Evolutionary conservation across 2,113 vertebrate genomes (phyloP).

Genomic region (Hydrochoerus hydrochaeris): DNA sequence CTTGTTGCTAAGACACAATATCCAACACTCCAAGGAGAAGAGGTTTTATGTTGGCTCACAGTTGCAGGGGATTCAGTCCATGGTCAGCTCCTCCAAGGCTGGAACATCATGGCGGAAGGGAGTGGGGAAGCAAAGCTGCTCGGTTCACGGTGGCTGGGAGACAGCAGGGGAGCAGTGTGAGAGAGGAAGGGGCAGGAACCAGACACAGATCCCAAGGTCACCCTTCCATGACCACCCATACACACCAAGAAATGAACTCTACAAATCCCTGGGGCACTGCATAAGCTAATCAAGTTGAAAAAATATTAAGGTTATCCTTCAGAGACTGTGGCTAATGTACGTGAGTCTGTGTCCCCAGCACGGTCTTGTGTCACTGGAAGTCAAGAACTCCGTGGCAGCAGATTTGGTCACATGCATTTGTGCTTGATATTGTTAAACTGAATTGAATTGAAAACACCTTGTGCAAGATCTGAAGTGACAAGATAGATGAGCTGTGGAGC

Average conservation of each 20-base stretch:
- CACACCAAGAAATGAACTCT: neutral
- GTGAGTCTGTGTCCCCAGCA: accelerated
- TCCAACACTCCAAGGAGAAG: neutral
- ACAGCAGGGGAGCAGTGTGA: neutral
- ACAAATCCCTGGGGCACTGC: neutral
- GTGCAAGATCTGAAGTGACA: neutral
- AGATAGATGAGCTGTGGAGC: neutral
- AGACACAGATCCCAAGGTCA: neutral
- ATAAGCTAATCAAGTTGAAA: neutral
- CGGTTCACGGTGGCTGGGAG: neutral
- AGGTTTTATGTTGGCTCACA: neutral
- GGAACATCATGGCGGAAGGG: neutral
- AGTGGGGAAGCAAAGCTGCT: neutral
- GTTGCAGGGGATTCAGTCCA: neutral
- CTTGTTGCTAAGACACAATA: neutral
- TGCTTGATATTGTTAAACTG: neutral
- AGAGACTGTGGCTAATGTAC: neutral
- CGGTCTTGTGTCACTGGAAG: neutral
- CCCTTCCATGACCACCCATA: neutral
- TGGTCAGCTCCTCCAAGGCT: neutral
- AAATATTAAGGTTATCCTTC: neutral
- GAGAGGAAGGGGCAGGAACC: neutral
- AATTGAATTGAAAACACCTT: neutral
- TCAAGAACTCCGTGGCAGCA: neutral
- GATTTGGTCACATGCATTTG: neutral